Percentiles rank a stretch among this genome's conserved stretches.
Evolutionary conservation across 1,140 invertebrate genomes (phyloP).

Genomic region (Drosophila pseudoananassae): DNA sequence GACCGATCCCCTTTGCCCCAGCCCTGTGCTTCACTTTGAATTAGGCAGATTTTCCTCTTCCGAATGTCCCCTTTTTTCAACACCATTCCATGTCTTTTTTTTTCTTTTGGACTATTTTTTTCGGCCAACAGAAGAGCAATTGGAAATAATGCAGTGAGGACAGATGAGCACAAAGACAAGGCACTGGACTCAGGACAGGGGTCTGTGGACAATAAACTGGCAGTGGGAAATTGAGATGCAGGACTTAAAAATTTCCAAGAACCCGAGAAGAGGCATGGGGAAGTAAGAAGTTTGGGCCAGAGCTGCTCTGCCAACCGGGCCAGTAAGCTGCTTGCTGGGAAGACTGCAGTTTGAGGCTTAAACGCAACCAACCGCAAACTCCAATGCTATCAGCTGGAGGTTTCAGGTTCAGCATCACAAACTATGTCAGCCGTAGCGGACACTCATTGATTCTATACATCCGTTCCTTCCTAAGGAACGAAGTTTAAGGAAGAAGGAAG

Average conservation of each 20-base stretch:
- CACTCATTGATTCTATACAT: conserved; percentile 1
- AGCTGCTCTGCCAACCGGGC: conserved; percentile 12
- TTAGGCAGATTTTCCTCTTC: conserved; percentile 71
- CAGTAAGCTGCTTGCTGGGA: conserved; percentile 47
- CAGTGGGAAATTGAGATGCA: conserved; percentile 59
- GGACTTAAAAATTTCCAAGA: conserved; percentile 48
- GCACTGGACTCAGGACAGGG: conserved; percentile 15
- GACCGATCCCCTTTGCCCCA: neutral
- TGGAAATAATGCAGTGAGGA: conserved; percentile 56
- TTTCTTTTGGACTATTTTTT: conserved; percentile 22
- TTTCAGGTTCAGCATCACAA: conserved; percentile 4
- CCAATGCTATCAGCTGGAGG: conserved; percentile 24
- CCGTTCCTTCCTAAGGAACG: too few relatives aligned
- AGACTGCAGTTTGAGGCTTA: conserved; percentile 53
- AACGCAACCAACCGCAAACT: conserved; percentile 47
- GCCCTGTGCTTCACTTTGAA: conserved; percentile 39
- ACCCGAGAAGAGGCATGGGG: conserved; percentile 5
- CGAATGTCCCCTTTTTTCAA: conserved; percentile 24
- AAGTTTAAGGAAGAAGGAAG: too few relatives aligned
- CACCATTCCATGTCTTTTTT: conserved; percentile 15
- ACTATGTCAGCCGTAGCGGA: conserved; percentile 28
- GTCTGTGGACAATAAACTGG: neutral
- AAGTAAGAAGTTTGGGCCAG: conserved; percentile 16
- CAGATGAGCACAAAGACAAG: conserved; percentile 56
- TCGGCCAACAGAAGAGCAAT: conserved; percentile 36